Evolutionary conservation across 1,140 invertebrate species (phyloP), one percentile per base, ranked within the genome.

Genomic region (Gryllus bimaculatus): DNA sequence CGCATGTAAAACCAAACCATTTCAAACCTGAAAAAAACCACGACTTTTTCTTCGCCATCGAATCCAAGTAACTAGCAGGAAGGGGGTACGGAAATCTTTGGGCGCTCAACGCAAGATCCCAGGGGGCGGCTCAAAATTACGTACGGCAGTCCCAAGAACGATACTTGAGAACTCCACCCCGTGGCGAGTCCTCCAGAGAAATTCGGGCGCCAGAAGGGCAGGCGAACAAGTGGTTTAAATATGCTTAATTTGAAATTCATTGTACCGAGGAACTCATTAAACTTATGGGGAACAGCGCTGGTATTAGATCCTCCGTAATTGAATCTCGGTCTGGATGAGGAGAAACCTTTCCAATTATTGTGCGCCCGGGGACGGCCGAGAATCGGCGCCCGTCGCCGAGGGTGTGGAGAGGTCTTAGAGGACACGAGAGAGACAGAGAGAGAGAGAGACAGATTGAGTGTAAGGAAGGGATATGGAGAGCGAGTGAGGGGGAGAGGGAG

Each of bases 241-340:
- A 66, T 66, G 54, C 54, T 66, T 66, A 66, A 66, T 66, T 66
- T 66, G 54, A 66, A 66, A 66, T 66, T 66, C 54, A 66, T 66
- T 66, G 54, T 66, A 66, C 54, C 54, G 54, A 66, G 54, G 54
- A 66, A 13, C 54, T 66, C 54, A 66, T 66, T 66, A 66, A 66
- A 66, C 10, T 66, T 66, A 66, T 66, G 54, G 54, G 54, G 54
- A 66, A 39, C 26, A 39, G 54, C 54, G 10, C 54, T 66, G 54
- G 54, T 18, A 66, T 66, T 18, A 66, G 54, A 66, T 66, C 54
- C 54, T 10, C 18, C 18, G 54, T 66, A 66, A 66, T 66, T 66
- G 54, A 66, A 66, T 66, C 54, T 10, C 54, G 10, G 54, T 10
- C 18, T 66, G 54, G 54, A 66, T 18, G 54, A 66, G 54, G 18